Percentiles rank a stretch among this genome's conserved stretches.
phyloP scores from a whole-genome alignment of 2,888 invertebrate genomes.

The Helobdella robusta region DNA sequence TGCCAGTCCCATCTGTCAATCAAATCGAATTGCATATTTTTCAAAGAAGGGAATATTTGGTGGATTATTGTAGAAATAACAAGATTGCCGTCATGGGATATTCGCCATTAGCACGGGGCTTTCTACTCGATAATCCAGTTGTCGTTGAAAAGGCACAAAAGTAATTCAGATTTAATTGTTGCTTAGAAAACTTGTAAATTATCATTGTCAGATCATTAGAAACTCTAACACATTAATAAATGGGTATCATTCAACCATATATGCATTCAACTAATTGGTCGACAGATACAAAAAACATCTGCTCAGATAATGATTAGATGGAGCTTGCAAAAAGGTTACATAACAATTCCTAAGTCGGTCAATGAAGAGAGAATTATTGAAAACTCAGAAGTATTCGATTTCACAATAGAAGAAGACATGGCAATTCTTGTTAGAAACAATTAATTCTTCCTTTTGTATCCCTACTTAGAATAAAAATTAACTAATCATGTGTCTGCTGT shows the following conservation, averaged over 20 bases:
- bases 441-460: background rate
- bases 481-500: background rate
- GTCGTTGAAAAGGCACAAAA: constrained; percentile 23
- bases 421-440: constrained; percentile 15
- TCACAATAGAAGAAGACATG: constrained; percentile 37
- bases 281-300: too few species aligned
- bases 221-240: too few species aligned
- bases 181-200: background rate
- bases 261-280: too few species aligned
- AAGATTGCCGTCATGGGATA: constrained; percentile 40
- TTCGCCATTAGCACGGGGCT: constrained; percentile 37
- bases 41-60: constrained; percentile 36
- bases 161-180: background rate
- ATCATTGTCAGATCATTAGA: too few species aligned
- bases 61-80: constrained; percentile 37
- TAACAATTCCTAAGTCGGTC: constrained; percentile 41
- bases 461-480: too few species aligned
- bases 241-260: too few species aligned
- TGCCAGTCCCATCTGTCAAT: constrained; percentile 40
- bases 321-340: constrained; percentile 39
- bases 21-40: constrained; percentile 41
- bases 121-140: constrained; percentile 34
- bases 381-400: constrained; percentile 39
- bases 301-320: constrained; percentile 39
- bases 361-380: constrained; percentile 34